Evolutionary conservation across 2,113 vertebrate species (phyloP), one percentile per base, ranked within the genome.

Genomic region (Tupaia tana): DNA sequence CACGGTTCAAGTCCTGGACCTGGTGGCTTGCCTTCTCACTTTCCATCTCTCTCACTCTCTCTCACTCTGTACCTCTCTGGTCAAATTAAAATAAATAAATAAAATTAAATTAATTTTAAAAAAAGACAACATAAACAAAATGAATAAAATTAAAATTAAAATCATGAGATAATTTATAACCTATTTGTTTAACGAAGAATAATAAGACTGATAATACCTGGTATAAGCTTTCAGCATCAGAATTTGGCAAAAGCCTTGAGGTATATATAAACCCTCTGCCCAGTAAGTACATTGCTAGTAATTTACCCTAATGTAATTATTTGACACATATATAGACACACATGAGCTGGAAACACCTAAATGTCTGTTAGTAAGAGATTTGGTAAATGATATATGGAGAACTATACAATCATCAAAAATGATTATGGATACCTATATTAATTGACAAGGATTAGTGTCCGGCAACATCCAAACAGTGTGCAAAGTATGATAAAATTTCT

Each of bases 221-320:
- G 22, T 61, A 66, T 13, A 22, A 91, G 7, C 67, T 88, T n/a
- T 85, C 66, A 70, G 20, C 5, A 24, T 43, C 29, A 7, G 52
- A 90, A 56, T 82, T 73, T 95, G 43, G 73, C 19, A 71, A 93
- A 74, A 84, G 34, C 54, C 59, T 87, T 87, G 64, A 85, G 31
- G 87, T 70, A 82, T 19, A 92, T 20, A 82, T 4, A 93, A 94
- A 70, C 5, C 3, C 70, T 96, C 24, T 71, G 54, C 31, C 20
- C 15, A 73, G 29, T 58, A 89, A 93, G 86, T 75, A 13, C 27
- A 91, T 71, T 96, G 95, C 31, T 43, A 86, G 73, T 77, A 86
- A 93, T n/a, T 67, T 70, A 69, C 34, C 2, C 25, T 34, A 75
- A 75, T 24, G 56, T 88, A 90, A 94, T 90, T 69, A 94, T 18